Evolutionary conservation across 23 tunicate species (phyloP), one percentile per base, ranked within the genome.

Genomic region (Phallusia fumigata): DNA sequence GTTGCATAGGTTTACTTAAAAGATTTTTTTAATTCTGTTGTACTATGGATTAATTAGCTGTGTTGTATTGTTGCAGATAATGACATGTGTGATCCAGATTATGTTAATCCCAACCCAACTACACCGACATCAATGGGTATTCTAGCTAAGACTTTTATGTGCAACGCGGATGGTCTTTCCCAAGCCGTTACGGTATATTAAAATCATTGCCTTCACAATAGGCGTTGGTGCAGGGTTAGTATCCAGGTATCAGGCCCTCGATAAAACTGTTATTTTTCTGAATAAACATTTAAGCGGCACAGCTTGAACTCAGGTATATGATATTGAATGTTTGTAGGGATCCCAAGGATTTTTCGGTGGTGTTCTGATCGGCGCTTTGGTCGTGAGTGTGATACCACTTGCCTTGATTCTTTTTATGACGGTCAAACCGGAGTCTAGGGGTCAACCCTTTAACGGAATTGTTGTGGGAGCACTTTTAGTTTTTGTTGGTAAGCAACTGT

Each of bases 151-250:
- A 81, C 84, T 15, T 32, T 35, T 0, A 15, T 3, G 19, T 81
- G 84, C 31, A 65, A 81, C 76, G 84, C 76, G 35, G 64, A 81
- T 44, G 84, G 84, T 3, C 53, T 81, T 36, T 76, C 84, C 19
- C 64, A 35, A 65, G 84, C 73, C 33, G 76, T 81, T 35, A 19
- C 31, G 53, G 84, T 81, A 81, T 6, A 58, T 12, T 11, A 31
- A 30, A 33, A 33, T 15, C 12, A 11, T 74, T 74, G 5, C 47
- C 10, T 40, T 40, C 10, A 40, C 47, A 40, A 40, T 3, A 3
- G 10, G 47, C 47, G 47, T n/a, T n/a, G n/a, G 10, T 40, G 47
- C 10, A 40, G 47, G 47, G 47, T 40, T 40, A 40, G 10, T 40
- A 40, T 40, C 10, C 5, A 40, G 47, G 5, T 40, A 10, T 3